Percentiles rank a stretch among this genome's conserved stretches.
These are phyloP conservation scores for Phymastichus coffea DNA, from an alignment of 1,140 invertebrate genomes.

Conservation along the genomic window DNA sequence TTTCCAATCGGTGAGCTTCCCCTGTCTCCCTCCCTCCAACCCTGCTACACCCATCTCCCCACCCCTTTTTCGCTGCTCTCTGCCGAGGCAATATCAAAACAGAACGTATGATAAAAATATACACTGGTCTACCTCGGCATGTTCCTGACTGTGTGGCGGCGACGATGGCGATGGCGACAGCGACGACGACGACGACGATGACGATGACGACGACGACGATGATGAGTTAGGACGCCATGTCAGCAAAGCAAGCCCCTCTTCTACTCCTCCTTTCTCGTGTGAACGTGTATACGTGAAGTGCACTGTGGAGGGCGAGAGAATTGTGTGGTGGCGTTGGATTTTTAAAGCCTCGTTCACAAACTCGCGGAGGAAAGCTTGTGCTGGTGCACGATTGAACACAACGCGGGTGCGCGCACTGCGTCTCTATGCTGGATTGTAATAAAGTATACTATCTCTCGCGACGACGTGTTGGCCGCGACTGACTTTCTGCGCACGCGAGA, in stretches of 20 bases:
- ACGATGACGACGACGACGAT: conserved; percentile 21
- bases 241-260: conserved; percentile 42
- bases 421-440: too few species aligned
- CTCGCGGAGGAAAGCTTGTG: too few species aligned
- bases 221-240: conserved; percentile 54
- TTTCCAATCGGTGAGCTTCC: conserved; percentile 7
- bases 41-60: conserved; percentile 1
- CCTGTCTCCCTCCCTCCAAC: conserved; percentile 22
- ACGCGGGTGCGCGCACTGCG: too few species aligned
- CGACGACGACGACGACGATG: conserved; percentile 17
- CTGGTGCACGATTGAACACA: too few species aligned
- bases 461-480: conserved; percentile 17
- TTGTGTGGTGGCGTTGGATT: too few species aligned
- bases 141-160: not conserved
- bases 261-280: not conserved
- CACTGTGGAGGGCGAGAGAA: conserved; percentile 17
- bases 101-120: not conserved
- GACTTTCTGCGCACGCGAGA: not conserved
- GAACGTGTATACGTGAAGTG: not conserved
- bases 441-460: conserved; percentile 5
- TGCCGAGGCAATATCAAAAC: not conserved
- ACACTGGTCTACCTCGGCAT: conserved; percentile 5
- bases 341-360: too few species aligned
- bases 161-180: conserved; percentile 5
- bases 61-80: too few species aligned